A percentile compares a stretch with the other conserved stretches of the same genome.
Evolutionary conservation across 1,140 invertebrate species (phyloP).

Genomic region (Pantala flavescens): DNA sequence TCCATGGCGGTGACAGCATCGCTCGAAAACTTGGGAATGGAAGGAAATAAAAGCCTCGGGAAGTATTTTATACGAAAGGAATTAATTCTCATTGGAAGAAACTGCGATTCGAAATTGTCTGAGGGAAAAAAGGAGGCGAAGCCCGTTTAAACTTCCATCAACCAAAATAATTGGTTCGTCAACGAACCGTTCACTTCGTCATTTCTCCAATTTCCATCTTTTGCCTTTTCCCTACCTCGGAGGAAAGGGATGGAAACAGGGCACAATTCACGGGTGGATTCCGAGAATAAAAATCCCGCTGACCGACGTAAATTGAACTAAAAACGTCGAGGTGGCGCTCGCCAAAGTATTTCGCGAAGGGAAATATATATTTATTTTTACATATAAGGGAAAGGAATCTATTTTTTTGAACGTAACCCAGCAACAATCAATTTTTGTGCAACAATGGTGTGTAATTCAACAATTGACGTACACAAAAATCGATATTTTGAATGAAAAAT

Average conservation of each 20-base stretch:
- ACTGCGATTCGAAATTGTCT: conserved; percentile 9
- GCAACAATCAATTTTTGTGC: too few species aligned
- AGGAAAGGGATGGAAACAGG: not conserved
- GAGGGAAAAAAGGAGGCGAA: not conserved
- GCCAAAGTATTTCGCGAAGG: not conserved
- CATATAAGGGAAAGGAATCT: too few species aligned
- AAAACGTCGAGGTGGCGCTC: not conserved
- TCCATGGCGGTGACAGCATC: conserved; percentile 2
- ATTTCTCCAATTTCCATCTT: not conserved
- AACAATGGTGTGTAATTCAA: too few species aligned
- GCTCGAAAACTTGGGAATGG: not conserved
- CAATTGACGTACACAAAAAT: too few species aligned
- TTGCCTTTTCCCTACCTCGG: not conserved
- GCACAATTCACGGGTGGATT: not conserved
- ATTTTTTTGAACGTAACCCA: too few species aligned
- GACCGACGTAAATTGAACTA: conserved; percentile 5
- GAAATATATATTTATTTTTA: not conserved
- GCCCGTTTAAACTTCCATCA: conserved; percentile 1
- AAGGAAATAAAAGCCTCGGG: not conserved
- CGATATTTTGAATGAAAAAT: too few species aligned
- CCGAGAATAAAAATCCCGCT: not conserved
- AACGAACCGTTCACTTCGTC: conserved; percentile 7
- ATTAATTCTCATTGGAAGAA: conserved; percentile 4
- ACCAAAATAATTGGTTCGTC: conserved; percentile 6
- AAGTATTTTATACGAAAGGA: not conserved